Evolutionary conservation across 1,140 invertebrate species (phyloP), one percentile per base, ranked within the genome.

Genomic region (Ectropis grisescens): DNA sequence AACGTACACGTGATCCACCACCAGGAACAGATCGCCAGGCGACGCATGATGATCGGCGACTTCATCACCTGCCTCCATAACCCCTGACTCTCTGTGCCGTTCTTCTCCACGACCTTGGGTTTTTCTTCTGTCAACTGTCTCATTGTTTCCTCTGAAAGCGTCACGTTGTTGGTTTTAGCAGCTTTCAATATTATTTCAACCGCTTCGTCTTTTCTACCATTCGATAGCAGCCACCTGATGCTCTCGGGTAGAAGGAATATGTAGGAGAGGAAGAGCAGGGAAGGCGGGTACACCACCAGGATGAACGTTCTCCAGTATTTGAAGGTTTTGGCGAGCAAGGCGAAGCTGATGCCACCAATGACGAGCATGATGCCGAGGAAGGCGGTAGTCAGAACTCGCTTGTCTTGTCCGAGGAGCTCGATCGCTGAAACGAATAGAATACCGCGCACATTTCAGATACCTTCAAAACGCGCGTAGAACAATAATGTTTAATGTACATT

Each of bases 1-100:
- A 93, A 89, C 0, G 88, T 86, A 46, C 89, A 89, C 0, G 89
- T 88, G 6, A 90, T 85, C 90, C 88, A 93, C 76, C 85, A 91
- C 69, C 70, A 80, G 1, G 75, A 76, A 24, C 75, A 80, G 13
- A 70, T 76, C 2, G 66, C 70, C 10, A 80, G 32, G 1, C 75
- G 41, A 1, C 32, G 58, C 60, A 78, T 67, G 23, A 80, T 75
- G 10, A 76, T 69, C 1, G 64, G 75, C 0, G 75, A 80, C 2
- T 33, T 36, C 10, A 80, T 10, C 22, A 74, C 71, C 33, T 75
- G 70, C n/a, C 54, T 60, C 68, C 70, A 75, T 13, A 79, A 14
- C 2, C 68, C 61, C 10, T 59, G 36, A 13, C 62, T 56, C 9
- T 47, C 34, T 13, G 43, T n/a, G 0, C 51, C 49, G 29, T 54